Base-by-base conservation (phyloP, 2,888 invertebrate genomes). In the Spilarctia lutea region DNA sequence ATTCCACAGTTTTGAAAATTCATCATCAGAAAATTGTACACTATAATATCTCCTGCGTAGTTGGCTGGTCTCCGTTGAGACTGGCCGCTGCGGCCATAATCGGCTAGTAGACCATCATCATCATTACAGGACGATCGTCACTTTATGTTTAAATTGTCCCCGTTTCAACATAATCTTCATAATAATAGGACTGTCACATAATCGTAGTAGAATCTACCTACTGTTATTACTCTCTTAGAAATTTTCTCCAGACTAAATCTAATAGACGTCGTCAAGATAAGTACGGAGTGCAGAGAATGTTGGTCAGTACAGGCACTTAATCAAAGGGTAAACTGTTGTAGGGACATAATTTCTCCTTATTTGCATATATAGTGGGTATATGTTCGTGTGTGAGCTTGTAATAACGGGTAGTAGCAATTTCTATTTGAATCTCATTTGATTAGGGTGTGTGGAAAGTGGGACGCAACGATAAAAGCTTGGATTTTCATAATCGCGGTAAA, bases 291-390 rank as follows among this genome's bases (percentile, higher is more conserved):
- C 16, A 30, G 65, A 39, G 16, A 75, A 71, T 73, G 24, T 67
- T 70, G 73, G 73, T 73, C 68, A 65, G 27, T 16, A 30, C 80
- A 78, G 83, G 82, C 85, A 87, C 85, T 91, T 89, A 88, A 90
- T 91, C 89, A 90, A 86, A 83, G 77, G 83, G 84, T 85, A 83
- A 86, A 85, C 83, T 81, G 83, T 79, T 74, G 76, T 86, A 88
- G 86, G 85, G 82, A 79, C 82, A 86, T 87, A 81, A 91, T 91
- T 92, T 92, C 92, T 88, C 91, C 86, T 85, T 82, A 92, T 92
- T 92, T 91, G 87, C 92, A 92, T 92, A 89, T 85, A 88, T 86
- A 89, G 84, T 88, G 85, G 81, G 79, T 77, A 74, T 80, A 65
- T 35, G 75, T 76, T 74, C 83, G 78, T 83, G 75, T 81, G 81